Percentiles rank a stretch among this genome's conserved stretches.
Conservation (phyloP, 2,888 invertebrate genomes). For the Trachelus tabidus region DNA sequence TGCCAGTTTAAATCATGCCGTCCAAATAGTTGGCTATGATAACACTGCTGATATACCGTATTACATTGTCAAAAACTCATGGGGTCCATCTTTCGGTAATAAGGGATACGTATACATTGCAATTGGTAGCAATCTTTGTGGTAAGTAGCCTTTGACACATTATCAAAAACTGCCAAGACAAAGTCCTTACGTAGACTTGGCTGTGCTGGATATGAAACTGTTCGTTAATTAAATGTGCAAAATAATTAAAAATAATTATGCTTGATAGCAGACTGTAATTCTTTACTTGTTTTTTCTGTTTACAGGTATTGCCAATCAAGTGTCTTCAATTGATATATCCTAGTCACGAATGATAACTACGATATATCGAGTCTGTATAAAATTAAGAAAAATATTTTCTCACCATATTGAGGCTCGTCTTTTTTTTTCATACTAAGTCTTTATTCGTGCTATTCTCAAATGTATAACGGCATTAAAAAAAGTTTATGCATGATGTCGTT, state of each 20-base stretch:
- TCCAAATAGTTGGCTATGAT: constrained; percentile 87
- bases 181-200: not conserved
- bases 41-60: constrained; percentile 77
- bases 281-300: constrained; percentile 20
- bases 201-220: no score
- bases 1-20: constrained; percentile 80
- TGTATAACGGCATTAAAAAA: not conserved
- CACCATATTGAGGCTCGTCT: not conserved
- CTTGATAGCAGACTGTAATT: not conserved
- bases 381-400: not conserved
- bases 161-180: not conserved
- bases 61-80: constrained; percentile 88
- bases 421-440: not conserved
- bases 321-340: constrained; percentile 72
- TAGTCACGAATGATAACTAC: constrained; percentile 14
- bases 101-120: constrained; percentile 82
- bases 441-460: not conserved
- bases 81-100: constrained; percentile 83
- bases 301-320: constrained; percentile 75
- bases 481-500: not conserved
- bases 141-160: constrained; percentile 60
- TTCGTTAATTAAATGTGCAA: no score
- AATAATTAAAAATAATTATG: not conserved
- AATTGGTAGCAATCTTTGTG: constrained; percentile 82
- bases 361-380: constrained; percentile 11